Conservation (phyloP, 2,797 vertebrate genomes). For the Crenichthys baileyi region DNA sequence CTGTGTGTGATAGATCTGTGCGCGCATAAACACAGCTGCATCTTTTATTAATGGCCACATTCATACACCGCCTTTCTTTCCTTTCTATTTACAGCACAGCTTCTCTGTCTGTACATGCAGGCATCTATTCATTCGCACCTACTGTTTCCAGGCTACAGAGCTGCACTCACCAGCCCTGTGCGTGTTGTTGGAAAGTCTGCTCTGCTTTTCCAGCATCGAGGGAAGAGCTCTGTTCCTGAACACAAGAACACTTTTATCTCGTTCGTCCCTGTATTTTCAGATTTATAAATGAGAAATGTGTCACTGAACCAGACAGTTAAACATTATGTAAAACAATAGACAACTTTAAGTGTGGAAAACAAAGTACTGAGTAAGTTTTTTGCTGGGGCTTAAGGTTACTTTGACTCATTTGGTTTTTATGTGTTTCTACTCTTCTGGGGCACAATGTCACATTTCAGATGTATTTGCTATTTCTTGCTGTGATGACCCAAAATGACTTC, state of each 20-base stretch:
- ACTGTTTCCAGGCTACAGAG: slow-evolving; percentile 44
- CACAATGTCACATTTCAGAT: background rate
- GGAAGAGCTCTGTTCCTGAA: background rate
- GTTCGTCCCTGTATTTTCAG: background rate
- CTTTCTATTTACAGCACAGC: slow-evolving; percentile 61
- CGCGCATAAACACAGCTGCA: slow-evolving; percentile 54
- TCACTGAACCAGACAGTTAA: background rate
- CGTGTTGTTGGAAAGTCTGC: slow-evolving; percentile 16
- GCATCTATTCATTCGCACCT: slow-evolving; percentile 42
- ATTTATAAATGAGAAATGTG: background rate
- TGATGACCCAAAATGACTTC: background rate
- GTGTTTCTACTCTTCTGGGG: background rate
- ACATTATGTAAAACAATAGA: background rate
- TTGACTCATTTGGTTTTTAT: background rate
- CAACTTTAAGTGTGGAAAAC: background rate
- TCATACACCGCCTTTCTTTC: slow-evolving; percentile 26
- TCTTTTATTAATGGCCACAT: slow-evolving; percentile 69
- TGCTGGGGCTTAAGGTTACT: background rate
- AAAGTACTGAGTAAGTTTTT: background rate
- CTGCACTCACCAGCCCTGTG: background rate
- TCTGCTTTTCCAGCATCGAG: background rate
- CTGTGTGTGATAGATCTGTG: slow-evolving; percentile 16
- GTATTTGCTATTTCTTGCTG: background rate
- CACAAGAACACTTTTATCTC: background rate
- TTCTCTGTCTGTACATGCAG: slow-evolving; percentile 34